Base-by-base conservation (phyloP, 2,888 invertebrate genomes). In the Diaperis boleti region DNA sequence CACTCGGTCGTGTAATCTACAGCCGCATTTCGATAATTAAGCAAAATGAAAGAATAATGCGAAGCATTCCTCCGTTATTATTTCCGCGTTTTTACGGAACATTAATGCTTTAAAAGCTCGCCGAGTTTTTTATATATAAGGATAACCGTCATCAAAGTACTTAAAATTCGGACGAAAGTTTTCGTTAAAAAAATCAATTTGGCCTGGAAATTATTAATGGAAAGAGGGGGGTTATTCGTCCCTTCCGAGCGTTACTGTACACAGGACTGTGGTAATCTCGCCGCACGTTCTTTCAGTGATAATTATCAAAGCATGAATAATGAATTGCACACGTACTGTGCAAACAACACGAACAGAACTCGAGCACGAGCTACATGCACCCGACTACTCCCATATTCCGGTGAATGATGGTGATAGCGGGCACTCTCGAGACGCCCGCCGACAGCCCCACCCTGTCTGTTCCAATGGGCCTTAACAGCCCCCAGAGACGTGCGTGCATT, bases 301-400 rank as follows among this genome's bases (percentile, higher is more conserved):
- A 72, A 73, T 72, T 72, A 73, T 73, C 72, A 73, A 73, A 73
- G 72, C 70, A 71, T 73, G 71, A 71, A 73, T 73, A 73, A 73
- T 73, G 71, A 72, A 72, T 72, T 68, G 72, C 72, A 72, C 70
- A 69, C 69, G 67, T 69, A 67, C 54, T 65, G 52, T 69, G 66
- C 69, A 70, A 71, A 71, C 71, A 71, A 70, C 70, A 70, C 54
- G 68, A 59, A 60, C 62, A 57, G 69, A 66, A 62, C 44, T 47
- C 49, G 50, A 50, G 60, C 44, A 44, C 49, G 50, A 50, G 62
- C 31, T 54, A 60, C 62, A 56, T 62, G 29, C 52, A 61, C 47
- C 35, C 45, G 62, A 37, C 55, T 59, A 62, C 65, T 59, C 59
- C 64, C 64, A 67, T 62, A 55, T 59, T 52, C 45, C 54, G 37